These are phyloP conservation scores for Girardinichthys multiradiatus DNA, from an alignment of 2,113 vertebrate genomes.

Conservation along the genomic window DNA sequence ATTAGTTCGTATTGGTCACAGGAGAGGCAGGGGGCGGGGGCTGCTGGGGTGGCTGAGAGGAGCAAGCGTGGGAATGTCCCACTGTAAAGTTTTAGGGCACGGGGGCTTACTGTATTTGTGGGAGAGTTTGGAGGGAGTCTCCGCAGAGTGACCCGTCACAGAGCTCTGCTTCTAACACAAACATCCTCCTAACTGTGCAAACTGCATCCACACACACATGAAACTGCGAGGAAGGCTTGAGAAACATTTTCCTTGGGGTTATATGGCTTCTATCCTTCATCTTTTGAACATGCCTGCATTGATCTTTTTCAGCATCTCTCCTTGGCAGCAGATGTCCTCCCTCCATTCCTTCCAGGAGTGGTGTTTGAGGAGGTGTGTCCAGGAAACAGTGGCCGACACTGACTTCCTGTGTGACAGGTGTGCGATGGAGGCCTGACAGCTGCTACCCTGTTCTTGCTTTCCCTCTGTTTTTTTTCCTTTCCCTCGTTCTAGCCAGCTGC, in stretches of 20 bases:
- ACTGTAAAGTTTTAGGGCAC: slow-evolving; percentile 59
- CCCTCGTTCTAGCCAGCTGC: slow-evolving; percentile 76
- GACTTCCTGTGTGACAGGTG: slow-evolving; percentile 86
- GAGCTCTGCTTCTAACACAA: slow-evolving; percentile 70
- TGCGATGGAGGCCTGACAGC: slow-evolving; percentile 79
- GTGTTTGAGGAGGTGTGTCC: slow-evolving; percentile 82
- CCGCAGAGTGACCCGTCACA: slow-evolving; percentile 71
- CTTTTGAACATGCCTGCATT: slow-evolving; percentile 25
- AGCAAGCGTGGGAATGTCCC: slow-evolving; percentile 75
- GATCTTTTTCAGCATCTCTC: slow-evolving; percentile 32
- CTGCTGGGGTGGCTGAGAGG: slow-evolving; percentile 22
- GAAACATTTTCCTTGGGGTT: slow-evolving; percentile 26
- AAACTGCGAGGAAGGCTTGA: slow-evolving; percentile 21
- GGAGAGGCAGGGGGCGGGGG: slow-evolving; percentile 19
- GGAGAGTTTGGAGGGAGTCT: slow-evolving; percentile 67
- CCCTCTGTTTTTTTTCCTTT: slow-evolving; percentile 53
- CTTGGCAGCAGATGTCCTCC: slow-evolving; percentile 65
- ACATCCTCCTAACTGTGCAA: slow-evolving; percentile 67
- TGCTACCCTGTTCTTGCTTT: slow-evolving; percentile 75
- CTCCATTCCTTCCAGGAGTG: slow-evolving; percentile 63
- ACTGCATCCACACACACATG: slow-evolving; percentile 15
- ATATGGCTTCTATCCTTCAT: slow-evolving; percentile 27
- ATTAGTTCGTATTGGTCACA: slow-evolving; percentile 66
- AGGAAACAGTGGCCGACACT: slow-evolving; percentile 80
- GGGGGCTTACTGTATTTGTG: slow-evolving; percentile 69